Base-by-base conservation (phyloP, 2,888 invertebrate species). In the Teleiodes luculella region DNA sequence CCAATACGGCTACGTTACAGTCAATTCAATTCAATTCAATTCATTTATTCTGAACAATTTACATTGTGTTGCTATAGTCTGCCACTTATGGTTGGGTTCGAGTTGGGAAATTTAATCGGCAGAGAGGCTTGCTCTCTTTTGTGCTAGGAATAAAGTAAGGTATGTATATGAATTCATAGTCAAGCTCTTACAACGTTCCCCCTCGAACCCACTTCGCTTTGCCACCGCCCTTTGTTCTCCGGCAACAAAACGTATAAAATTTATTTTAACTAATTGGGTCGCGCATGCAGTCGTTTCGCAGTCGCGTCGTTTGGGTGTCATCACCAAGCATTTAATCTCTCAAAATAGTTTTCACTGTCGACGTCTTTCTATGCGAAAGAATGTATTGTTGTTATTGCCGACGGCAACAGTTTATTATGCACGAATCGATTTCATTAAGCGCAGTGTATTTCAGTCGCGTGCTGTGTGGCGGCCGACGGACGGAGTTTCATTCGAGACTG, bases 401-500 rank as follows among this genome's bases (percentile, higher is more conserved):
- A 58, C 57, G 58, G 52, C 50, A 51, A 33, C 36, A 24, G 64
- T 65, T 64, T 68, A 65, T 61, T 64, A 70, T 71, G 62, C 66
- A 66, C 57, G 64, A 76, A 76, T 75, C 68, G 70, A 74, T 76
- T 78, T 70, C 67, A 74, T 70, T 74, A 68, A 69, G 62, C 65
- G 66, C 60, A 54, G 53, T 36, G 73, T 77, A 74, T 78, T 78
- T 76, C 62, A 70, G 75, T 75, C 74, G 73, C 70, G 59, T 57
- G 62, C 63, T 59, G 59, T 62, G 60, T 60, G 66, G 67, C 64
- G 59, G 59, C 61, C 62, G 58, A 46, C 51, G 56, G 61, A 59
- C 50, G 60, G 57, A 53, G 63, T 61, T 63, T 66, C 55, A 57
- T 56, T 62, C 52, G 52, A 57, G 55, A 50, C 59, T 43, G 55